Conservation (phyloP, 1,140 invertebrate genomes). For the Drosophila kanapiae region DNA sequence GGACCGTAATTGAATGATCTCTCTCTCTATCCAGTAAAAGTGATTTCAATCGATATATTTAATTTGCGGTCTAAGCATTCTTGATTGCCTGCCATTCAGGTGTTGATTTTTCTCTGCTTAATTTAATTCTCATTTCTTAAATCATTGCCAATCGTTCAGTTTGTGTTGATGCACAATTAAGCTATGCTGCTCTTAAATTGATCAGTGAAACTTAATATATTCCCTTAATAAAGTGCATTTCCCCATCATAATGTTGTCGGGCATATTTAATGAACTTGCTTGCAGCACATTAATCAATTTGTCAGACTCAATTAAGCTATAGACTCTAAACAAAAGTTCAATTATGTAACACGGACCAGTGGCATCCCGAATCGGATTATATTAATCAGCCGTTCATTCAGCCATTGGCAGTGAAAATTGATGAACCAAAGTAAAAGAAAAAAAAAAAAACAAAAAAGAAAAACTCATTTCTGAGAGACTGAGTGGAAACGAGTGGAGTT, state of each 20-base stretch:
- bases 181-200: constrained; percentile 6
- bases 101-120: neutral
- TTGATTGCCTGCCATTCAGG: constrained; percentile 1
- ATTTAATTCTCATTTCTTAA: neutral
- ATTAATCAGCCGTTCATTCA: constrained; percentile 50
- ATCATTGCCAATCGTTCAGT: neutral
- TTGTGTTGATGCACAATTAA: neutral
- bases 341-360: constrained; percentile 36
- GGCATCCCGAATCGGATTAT: constrained; percentile 33
- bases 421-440: constrained; percentile 25
- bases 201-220: constrained; percentile 7
- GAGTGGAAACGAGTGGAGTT: constrained; percentile 43
- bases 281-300: constrained; percentile 48
- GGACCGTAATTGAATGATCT: constrained; percentile 16
- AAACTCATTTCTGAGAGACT: constrained; percentile 24
- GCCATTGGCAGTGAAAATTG: constrained; percentile 32
- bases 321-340: constrained; percentile 46
- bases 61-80: neutral
- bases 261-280: constrained; percentile 20
- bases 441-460: constrained; percentile 52
- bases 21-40: constrained; percentile 14
- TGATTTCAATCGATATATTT: constrained; percentile 15
- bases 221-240: constrained; percentile 6
- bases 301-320: constrained; percentile 34
- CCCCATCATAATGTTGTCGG: constrained; percentile 11